Evolutionary conservation across 2,113 vertebrate species (phyloP).

Genomic region (Cyanoderma ruficeps): DNA sequence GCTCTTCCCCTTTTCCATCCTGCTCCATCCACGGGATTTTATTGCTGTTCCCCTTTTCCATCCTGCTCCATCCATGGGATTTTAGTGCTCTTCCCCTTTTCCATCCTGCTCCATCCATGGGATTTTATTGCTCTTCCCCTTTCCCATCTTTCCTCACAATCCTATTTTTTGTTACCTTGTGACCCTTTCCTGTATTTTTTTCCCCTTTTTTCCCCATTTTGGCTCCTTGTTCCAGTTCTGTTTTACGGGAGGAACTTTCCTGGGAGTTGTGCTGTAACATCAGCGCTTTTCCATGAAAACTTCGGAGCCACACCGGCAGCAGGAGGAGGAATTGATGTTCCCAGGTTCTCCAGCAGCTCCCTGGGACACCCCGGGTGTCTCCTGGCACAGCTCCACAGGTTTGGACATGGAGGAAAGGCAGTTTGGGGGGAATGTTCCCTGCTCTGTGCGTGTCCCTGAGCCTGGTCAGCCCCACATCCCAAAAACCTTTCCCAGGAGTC

Average conservation of each 20-base stretch:
- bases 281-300: not conserved
- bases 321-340: not conserved
- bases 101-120: too few species aligned
- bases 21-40: too few species aligned
- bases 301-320: not conserved
- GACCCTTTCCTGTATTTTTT: not conserved
- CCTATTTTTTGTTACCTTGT: not conserved
- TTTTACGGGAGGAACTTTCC: not conserved
- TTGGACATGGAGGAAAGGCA: not conserved
- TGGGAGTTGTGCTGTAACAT: not conserved
- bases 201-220: accelerated
- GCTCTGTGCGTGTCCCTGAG: not conserved
- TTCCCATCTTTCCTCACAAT: not conserved
- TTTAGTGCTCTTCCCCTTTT: too few species aligned
- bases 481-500: not conserved
- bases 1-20: not conserved
- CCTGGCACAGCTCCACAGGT: not conserved
- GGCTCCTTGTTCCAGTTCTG: not conserved
- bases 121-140: not conserved
- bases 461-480: not conserved
- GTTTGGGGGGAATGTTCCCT: not conserved
- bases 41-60: too few species aligned
- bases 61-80: too few species aligned
- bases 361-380: not conserved
- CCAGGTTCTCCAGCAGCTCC: not conserved